Base-by-base conservation (phyloP, 2,797 vertebrate species). In the Manis pentadactyla region DNA sequence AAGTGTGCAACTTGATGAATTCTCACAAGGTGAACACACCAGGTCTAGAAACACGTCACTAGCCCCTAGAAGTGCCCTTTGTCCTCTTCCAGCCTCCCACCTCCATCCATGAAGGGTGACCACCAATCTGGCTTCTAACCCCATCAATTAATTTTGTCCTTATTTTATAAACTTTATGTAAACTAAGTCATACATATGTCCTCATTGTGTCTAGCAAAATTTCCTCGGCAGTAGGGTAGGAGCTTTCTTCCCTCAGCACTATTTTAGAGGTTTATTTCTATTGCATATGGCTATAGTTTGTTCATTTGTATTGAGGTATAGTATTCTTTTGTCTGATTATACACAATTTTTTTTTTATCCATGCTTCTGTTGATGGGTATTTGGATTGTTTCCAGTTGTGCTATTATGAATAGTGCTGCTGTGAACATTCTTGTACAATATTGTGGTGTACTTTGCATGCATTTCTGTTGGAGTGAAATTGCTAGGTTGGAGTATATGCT, bases 151-250 rank as follows among this genome's bases (percentile, higher is more conserved):
- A 71, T 66, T 87, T 90, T 39, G 7, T 25, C 39, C 69, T 53
- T 55, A 42, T 39, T 23, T 66, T 57, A n/a, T 37, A 15, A 90
- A 84, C 75, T 74, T 90, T 57, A 19, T 27, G 55, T n/a, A 87
- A 81, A 29, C 91, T 74, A 90, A 75, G 55, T 37, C 42, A 71
- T 66, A 81, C 66, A 39, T 68, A 57, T 8, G 23, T 78, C 42
- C 42, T 92, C 89, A 42, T 69, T 90, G 61, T 61, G 55, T 78
- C 90, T 92, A 85, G 77, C 61, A 94, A 71, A 73, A 61, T 74
- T 79, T 63, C 31, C 31, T 71, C 5, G 5, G 31, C 29, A 14
- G 17, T 39, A 29, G 49, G 49, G 49, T 85, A 37, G 69, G 39
- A 31, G 2, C 34, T 66, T 78, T 78, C 71, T 51, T 63, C 23